Conservation (phyloP, 2,888 invertebrate species). For the Polylopha cassiicola region DNA sequence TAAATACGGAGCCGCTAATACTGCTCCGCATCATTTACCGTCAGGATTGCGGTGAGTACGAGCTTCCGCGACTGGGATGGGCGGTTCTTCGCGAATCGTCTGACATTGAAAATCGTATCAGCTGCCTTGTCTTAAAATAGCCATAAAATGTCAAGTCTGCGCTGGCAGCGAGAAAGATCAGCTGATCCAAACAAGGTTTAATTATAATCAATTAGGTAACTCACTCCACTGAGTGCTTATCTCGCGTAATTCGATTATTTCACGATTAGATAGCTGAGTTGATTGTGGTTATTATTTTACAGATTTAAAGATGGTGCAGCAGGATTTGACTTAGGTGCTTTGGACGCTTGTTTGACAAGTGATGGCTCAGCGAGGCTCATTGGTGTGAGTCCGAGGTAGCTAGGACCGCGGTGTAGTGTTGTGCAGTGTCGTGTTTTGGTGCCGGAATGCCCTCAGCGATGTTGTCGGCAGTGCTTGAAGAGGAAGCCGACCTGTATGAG, state of each 20-base stretch:
- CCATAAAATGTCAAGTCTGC: constrained; percentile 70
- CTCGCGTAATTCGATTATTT: constrained; percentile 41
- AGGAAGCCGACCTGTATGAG: constrained; percentile 85
- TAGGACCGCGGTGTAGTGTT: constrained; percentile 46
- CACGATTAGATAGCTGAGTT: constrained; percentile 29
- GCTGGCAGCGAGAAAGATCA: constrained; percentile 68
- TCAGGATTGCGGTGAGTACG: constrained; percentile 73
- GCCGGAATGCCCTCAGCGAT: constrained; percentile 80
- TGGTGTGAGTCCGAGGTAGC: constrained; percentile 58
- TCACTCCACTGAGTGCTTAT: constrained; percentile 38
- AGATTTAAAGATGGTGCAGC: constrained; percentile 78
- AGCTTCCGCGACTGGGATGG: constrained; percentile 14
- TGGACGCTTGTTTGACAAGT: constrained; percentile 38
- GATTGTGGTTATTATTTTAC: constrained; percentile 51
- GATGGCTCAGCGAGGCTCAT: constrained; percentile 61
- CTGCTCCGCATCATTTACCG: constrained; percentile 72
- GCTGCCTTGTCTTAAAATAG: constrained; percentile 75
- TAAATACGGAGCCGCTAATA: constrained; percentile 75
- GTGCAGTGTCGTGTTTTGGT: constrained; percentile 61
- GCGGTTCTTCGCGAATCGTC: constrained; percentile 29
- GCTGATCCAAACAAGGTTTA: constrained; percentile 68
- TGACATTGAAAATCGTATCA: constrained; percentile 73
- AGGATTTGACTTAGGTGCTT: constrained; percentile 73
- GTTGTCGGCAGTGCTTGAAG: constrained; percentile 84
- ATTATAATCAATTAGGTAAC: constrained; percentile 69